Conservation (phyloP, 2,888 invertebrate genomes). For the Trachelus tabidus region DNA sequence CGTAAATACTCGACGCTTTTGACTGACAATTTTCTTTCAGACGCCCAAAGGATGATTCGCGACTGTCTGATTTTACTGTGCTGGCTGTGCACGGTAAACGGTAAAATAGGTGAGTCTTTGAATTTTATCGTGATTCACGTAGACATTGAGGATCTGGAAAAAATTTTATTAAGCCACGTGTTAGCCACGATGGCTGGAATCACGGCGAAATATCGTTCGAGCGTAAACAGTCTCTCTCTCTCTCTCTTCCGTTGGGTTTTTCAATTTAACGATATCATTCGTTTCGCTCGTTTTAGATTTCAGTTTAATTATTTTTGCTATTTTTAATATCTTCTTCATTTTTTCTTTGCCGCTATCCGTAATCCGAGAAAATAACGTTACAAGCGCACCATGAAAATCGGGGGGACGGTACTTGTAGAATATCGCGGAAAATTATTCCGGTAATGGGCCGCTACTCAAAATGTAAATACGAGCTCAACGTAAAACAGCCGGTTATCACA, state of each 20-base stretch:
- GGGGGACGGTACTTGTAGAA: neutral
- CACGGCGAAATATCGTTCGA: neutral
- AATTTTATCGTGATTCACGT: neutral
- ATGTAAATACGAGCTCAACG: neutral
- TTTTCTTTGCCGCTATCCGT: neutral
- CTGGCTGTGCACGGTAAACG: slow-evolving; percentile 58
- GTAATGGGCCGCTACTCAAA: neutral
- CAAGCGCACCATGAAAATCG: neutral
- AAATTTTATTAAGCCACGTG: neutral
- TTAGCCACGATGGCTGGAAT: neutral
- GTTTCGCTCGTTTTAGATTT: neutral
- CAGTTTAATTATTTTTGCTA: neutral
- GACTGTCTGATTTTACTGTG: slow-evolving; percentile 58
- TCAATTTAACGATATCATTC: neutral
- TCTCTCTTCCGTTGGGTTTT: neutral
- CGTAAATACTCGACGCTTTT: neutral
- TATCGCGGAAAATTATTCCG: neutral
- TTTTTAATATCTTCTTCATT: neutral
- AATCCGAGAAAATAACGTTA: neutral
- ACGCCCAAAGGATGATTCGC: slow-evolving; percentile 58
- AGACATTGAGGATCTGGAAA: neutral
- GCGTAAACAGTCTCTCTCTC: neutral
- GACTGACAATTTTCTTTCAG: slow-evolving; percentile 31
- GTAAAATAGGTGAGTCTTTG: slow-evolving; percentile 55
- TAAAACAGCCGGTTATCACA: neutral